Base-by-base conservation (phyloP, 2,888 invertebrate species). In the Stenotaenia linearis region DNA sequence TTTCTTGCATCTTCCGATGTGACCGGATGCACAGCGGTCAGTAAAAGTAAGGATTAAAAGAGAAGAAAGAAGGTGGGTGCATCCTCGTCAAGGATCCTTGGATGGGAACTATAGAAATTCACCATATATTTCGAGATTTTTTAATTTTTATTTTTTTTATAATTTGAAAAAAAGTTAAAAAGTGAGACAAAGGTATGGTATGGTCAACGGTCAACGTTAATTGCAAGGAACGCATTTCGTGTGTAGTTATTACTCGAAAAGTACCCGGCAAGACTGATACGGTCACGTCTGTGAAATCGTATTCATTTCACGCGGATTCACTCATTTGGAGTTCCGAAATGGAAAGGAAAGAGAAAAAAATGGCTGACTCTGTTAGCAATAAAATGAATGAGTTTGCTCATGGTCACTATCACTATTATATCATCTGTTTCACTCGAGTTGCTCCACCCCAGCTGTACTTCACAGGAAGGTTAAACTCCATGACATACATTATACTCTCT, bases 231-330 rank as follows among this genome's bases (percentile, higher is more conserved):
- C 69, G 25, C 9, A 3, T 25, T 28, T 69, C 7, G 25, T 28
- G 69, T 69, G 28, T 69, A 69, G 69, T 69, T 69, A 69, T 69
- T 69, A 69, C 69, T 69, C 28, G 18, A 50, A 50, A 23, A 28
- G 25, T 28, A 10, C 69, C 25, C 25, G 28, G 10, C 28, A 69
- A 69, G 69, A 69, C 25, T 69, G 69, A 69, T 69, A 25, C 69
- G 69, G 69, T 69, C 69, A 69, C 69, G 69, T 69, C 69, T 69
- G 28, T 69, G 23, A 25, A 69, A 69, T 69, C 28, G 69, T 69
- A 69, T 69, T 69, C 69, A 69, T 69, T 69, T 69, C 69, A 69
- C 69, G 69, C 69, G 69, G 23, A 69, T 69, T 69, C 69, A 69
- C 25, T 69, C 69, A 69, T 69, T 69, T 69, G 69, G 25, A 69